Evolutionary conservation across 2,113 vertebrate species (phyloP).

Genomic region (Zingel zingel): DNA sequence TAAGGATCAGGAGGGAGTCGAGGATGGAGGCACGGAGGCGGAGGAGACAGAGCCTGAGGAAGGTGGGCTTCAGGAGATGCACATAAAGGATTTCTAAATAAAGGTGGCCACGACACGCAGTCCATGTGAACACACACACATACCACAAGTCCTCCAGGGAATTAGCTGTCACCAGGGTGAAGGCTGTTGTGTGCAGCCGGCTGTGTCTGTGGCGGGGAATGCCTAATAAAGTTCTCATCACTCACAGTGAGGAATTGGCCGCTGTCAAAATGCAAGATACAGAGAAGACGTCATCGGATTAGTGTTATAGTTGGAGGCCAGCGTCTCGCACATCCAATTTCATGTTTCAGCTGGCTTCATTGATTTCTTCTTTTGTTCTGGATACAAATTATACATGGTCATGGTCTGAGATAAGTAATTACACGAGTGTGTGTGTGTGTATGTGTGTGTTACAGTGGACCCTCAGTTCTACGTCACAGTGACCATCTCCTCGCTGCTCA

Average conservation of each 20-base stretch:
- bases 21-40: constrained; percentile 67
- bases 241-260: constrained; percentile 57
- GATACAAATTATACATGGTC: constrained; percentile 48
- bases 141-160: constrained; percentile 66
- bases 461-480: constrained; percentile 89
- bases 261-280: constrained; percentile 56
- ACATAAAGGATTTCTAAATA: constrained; percentile 72
- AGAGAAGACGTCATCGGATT: constrained; percentile 50
- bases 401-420: constrained; percentile 51
- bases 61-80: constrained; percentile 77
- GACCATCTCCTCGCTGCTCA: constrained; percentile 87
- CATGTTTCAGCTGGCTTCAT: constrained; percentile 57
- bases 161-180: constrained; percentile 73
- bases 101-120: constrained; percentile 52
- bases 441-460: constrained; percentile 83
- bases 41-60: constrained; percentile 80
- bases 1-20: constrained; percentile 61
- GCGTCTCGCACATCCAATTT: constrained; percentile 57
- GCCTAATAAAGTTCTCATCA: constrained; percentile 78
- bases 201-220: constrained; percentile 60
- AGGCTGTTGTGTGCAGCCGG: constrained; percentile 63
- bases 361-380: constrained; percentile 50
- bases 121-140: constrained; percentile 46
- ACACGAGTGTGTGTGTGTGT: constrained; percentile 54
- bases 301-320: constrained; percentile 45